Conservation (phyloP, 2,888 invertebrate species). For the Lasioglossum pauxillum region DNA sequence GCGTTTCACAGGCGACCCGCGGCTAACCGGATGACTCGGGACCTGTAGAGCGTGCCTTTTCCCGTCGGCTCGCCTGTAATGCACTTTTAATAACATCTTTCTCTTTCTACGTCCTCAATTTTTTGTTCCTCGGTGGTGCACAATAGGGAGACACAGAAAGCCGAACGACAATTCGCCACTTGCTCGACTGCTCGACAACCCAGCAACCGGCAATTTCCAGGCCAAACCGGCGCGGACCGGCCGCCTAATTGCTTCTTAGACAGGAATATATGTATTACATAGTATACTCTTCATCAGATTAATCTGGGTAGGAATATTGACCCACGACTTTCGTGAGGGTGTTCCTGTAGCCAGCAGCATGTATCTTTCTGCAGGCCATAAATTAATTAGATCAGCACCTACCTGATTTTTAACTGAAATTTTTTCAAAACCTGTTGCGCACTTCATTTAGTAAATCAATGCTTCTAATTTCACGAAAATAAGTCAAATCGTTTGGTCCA, state of each 20-base stretch:
- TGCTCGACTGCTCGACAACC: slow-evolving; percentile 68
- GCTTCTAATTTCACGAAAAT: not conserved
- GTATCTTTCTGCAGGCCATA: too few species aligned
- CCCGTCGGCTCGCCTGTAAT: slow-evolving; percentile 11
- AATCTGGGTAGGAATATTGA: not conserved
- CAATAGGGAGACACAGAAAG: slow-evolving; percentile 71
- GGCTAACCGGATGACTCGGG: not conserved
- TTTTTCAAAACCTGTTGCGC: too few species aligned
- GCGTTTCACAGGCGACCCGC: not conserved
- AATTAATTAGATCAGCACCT: too few species aligned
- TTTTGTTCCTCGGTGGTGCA: slow-evolving; percentile 8
- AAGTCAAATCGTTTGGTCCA: not conserved
- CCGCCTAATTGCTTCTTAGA: slow-evolving; percentile 57
- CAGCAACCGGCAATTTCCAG: slow-evolving; percentile 72
- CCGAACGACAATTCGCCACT: slow-evolving; percentile 67
- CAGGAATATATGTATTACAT: slow-evolving; percentile 9
- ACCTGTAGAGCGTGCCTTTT: slow-evolving; percentile 8
- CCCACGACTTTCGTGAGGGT: too few species aligned
- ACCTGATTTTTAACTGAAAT: too few species aligned
- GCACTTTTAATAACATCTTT: slow-evolving; percentile 43
- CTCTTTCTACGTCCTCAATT: slow-evolving; percentile 47
- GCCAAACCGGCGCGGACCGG: slow-evolving; percentile 34
- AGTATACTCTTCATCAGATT: not conserved
- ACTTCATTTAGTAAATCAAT: not conserved
- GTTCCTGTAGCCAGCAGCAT: too few species aligned